Conservation (phyloP, 2,888 invertebrate species). For the Autographa pulchrina region DNA sequence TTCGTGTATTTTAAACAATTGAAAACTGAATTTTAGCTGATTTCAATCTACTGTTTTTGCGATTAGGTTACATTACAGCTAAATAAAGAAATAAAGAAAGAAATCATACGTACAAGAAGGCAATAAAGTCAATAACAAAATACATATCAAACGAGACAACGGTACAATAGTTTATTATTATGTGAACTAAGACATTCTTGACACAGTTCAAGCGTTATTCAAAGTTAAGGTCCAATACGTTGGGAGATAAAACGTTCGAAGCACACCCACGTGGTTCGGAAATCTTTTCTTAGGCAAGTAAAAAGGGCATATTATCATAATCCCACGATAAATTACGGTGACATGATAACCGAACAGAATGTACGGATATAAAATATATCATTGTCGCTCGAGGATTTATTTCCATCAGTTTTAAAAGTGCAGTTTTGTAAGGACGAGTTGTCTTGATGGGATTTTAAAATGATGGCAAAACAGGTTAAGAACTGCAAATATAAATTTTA, state of each 20-base stretch:
- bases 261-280: slow-evolving; percentile 51
- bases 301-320: slow-evolving; percentile 63
- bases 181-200: slow-evolving; percentile 33
- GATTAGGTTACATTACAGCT: neutral
- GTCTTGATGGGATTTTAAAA: neutral
- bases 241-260: slow-evolving; percentile 45
- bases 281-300: slow-evolving; percentile 41
- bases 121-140: neutral
- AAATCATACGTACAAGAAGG: neutral
- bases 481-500: too few species aligned
- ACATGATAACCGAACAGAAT: slow-evolving; percentile 63
- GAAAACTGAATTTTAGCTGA: neutral
- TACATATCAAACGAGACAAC: slow-evolving; percentile 40
- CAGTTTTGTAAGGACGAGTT: slow-evolving; percentile 14
- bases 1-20: neutral
- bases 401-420: slow-evolving; percentile 32
- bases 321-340: slow-evolving; percentile 68
- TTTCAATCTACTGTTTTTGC: neutral
- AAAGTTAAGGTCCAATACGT: slow-evolving; percentile 39
- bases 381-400: slow-evolving; percentile 49
- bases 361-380: slow-evolving; percentile 58
- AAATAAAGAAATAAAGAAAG: neutral
- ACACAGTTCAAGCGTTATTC: slow-evolving; percentile 40
- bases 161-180: slow-evolving; percentile 34
- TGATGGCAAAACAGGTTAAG: neutral